These are phyloP conservation scores for Idaea dimidiata DNA, from an alignment of 2,888 invertebrate genomes.

Conservation along the genomic window DNA sequence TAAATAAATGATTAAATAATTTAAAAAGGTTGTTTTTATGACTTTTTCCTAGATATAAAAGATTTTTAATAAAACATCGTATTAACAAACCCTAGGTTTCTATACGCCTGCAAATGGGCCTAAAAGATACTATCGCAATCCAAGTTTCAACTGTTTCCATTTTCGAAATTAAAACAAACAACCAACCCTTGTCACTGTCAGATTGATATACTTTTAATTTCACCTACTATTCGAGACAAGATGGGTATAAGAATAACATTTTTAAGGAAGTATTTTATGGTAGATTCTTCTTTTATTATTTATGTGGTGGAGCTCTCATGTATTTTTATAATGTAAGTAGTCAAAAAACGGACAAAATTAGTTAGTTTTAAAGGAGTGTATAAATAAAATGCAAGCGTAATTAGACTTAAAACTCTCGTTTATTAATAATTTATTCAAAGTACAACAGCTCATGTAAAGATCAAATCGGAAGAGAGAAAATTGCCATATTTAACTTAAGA, in stretches of 20 bases:
- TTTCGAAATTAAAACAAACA: slow-evolving; percentile 40
- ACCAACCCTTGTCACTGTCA: slow-evolving; percentile 58
- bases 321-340: too few species aligned
- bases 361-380: too few species aligned
- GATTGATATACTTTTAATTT: slow-evolving; percentile 57
- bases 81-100: background rate
- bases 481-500: too few species aligned
- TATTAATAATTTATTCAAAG: too few species aligned
- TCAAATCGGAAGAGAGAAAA: too few species aligned
- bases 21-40: too few species aligned
- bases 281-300: background rate
- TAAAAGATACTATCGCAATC: background rate
- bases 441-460: too few species aligned
- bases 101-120: background rate
- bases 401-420: too few species aligned
- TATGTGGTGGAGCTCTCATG: background rate
- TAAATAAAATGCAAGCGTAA: too few species aligned
- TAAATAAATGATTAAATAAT: too few species aligned
- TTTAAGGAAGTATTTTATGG: slow-evolving; percentile 3
- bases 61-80: background rate
- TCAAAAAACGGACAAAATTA: too few species aligned
- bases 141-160: slow-evolving; percentile 17
- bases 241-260: background rate
- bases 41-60: too few species aligned
- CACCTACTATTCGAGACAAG: background rate